Conservation (phyloP, 30 jellyfish, hydroid and myxozoan genomes). For the Rhopilema esculentum region DNA sequence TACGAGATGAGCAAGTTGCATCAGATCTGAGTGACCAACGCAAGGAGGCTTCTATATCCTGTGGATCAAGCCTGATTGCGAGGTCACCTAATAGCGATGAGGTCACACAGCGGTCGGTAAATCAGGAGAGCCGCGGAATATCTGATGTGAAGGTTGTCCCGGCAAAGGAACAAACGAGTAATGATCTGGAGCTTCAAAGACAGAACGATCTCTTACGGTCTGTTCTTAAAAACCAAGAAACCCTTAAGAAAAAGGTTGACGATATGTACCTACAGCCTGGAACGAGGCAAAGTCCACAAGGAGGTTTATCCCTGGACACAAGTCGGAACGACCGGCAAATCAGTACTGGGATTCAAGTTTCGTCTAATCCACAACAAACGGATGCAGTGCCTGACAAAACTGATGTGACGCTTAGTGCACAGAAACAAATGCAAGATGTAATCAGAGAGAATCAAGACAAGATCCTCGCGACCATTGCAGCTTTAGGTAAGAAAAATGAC, state of each 20-base stretch:
- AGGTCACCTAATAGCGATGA: background rate
- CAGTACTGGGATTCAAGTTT: background rate
- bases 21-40: background rate
- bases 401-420: background rate
- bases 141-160: background rate
- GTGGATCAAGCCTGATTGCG: background rate
- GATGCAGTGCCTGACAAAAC: background rate
- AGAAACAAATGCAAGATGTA: slow-evolving; percentile 30
- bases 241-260: background rate
- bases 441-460: slow-evolving; percentile 39
- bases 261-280: background rate
- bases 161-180: background rate
- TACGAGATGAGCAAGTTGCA: background rate
- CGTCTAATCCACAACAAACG: background rate
- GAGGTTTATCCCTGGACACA: background rate
- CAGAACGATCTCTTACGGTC: background rate
- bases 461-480: slow-evolving; percentile 26
- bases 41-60: background rate
- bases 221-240: background rate
- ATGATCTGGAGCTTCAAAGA: background rate
- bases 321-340: no score
- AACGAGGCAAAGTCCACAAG: background rate
- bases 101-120: background rate
- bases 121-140: background rate
- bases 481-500: slow-evolving; percentile 56